phyloP scores from a whole-genome alignment of 2,888 invertebrate genomes.

The Drosophila conformis region DNA sequence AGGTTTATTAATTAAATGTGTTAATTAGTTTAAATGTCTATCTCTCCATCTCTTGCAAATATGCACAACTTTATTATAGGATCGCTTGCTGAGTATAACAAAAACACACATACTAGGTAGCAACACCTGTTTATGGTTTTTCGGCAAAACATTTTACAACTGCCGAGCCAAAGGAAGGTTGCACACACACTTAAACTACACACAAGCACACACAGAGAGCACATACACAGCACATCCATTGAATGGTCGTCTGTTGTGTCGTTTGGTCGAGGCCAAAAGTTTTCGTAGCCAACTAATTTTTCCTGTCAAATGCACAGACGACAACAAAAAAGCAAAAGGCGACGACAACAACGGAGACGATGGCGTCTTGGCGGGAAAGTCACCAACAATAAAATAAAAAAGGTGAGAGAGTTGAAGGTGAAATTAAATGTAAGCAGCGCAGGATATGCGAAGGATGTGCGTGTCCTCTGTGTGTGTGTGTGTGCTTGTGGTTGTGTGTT shows the following conservation, averaged over 20 bases:
- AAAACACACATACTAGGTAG: constrained; percentile 34
- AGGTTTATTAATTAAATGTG: background rate
- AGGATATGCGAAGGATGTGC: constrained; percentile 61
- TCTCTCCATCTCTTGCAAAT: background rate
- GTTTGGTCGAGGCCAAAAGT: constrained; percentile 73
- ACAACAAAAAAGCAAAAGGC: constrained; percentile 47
- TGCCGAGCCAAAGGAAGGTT: constrained; percentile 50
- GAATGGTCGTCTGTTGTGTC: constrained; percentile 64
- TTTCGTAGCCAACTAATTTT: constrained; percentile 80
- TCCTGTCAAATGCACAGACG: constrained; percentile 80
- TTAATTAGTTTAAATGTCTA: background rate
- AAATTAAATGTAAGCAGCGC: constrained; percentile 78
- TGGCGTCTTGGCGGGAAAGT: constrained; percentile 59
- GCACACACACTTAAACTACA: constrained; percentile 26
- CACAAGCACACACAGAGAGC: constrained; percentile 15
- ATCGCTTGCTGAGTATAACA: constrained; percentile 41
- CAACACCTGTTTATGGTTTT: constrained; percentile 81
- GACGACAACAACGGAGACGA: constrained; percentile 25
- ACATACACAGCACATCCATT: constrained; percentile 4
- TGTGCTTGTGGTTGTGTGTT: constrained; percentile 22
- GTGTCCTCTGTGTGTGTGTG: constrained; percentile 36
- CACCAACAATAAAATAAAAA: constrained; percentile 45
- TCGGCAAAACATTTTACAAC: constrained; percentile 75
- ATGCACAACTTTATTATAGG: constrained; percentile 29
- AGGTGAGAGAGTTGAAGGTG: constrained; percentile 63